Evolutionary conservation across 53 echinoderm and acorn worm species (phyloP).

Genomic region (Echinometra lucunter): DNA sequence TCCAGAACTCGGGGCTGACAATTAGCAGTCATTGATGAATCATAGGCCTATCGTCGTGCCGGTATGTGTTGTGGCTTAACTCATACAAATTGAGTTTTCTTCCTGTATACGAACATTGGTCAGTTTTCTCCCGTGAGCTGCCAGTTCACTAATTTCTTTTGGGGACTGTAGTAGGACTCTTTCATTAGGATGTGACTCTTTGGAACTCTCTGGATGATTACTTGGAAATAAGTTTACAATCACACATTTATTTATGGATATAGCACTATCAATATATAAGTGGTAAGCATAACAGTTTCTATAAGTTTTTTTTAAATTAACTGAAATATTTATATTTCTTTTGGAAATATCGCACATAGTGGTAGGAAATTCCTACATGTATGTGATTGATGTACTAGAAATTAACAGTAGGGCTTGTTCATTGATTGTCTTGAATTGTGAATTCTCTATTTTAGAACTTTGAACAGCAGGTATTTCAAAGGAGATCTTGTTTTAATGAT

Average conservation of each 20-base stretch:
- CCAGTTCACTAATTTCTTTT: constrained; percentile 28
- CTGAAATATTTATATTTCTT: no score
- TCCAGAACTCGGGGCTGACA: constrained; percentile 18
- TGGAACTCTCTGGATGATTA: constrained; percentile 21
- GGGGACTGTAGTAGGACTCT: background rate
- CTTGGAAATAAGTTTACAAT: constrained; percentile 53
- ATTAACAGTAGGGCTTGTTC: no score
- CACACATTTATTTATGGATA: background rate
- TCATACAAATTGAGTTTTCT: constrained; percentile 56
- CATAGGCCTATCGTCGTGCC: constrained; percentile 29
- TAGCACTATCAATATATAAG: background rate
- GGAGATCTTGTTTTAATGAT: no score
- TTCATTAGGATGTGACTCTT: constrained; percentile 10
- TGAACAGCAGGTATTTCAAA: no score
- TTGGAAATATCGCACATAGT: no score
- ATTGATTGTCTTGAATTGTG: no score
- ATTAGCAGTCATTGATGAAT: constrained; percentile 53
- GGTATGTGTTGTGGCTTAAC: constrained; percentile 26
- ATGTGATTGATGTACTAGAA: no score
- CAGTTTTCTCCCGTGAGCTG: constrained; percentile 7
- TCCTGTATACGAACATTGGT: constrained; percentile 16
- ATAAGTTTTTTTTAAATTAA: background rate
- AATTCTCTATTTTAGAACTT: no score
- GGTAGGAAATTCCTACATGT: no score
- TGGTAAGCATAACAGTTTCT: background rate